phyloP scores from a whole-genome alignment of 2,797 vertebrate genomes.

The Lithobates pipiens region DNA sequence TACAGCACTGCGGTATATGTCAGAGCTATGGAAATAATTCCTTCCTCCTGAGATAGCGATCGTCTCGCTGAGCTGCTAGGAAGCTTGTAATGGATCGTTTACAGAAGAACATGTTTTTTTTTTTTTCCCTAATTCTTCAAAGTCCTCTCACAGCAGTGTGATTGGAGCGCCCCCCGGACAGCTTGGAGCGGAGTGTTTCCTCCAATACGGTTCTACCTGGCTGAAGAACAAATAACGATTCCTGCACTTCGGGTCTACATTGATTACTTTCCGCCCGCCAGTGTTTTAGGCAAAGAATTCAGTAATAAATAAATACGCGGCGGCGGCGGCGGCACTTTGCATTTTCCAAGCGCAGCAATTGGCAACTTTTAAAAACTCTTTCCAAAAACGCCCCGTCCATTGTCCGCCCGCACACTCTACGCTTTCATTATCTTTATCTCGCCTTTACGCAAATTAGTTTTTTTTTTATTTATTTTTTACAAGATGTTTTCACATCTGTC shows the following conservation, averaged over 20 bases:
- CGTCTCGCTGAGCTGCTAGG: too few species aligned
- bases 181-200: neutral
- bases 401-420: neutral
- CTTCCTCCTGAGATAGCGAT: too few species aligned
- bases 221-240: too few species aligned
- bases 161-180: neutral
- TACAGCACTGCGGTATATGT: too few species aligned
- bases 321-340: neutral
- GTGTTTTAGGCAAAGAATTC: neutral
- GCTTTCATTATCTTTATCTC: slow-evolving; percentile 18
- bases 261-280: too few species aligned
- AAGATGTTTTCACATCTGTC: slow-evolving; percentile 22
- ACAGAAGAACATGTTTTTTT: too few species aligned
- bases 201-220: too few species aligned
- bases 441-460: neutral
- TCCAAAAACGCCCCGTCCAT: neutral
- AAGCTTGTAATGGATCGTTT: too few species aligned
- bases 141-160: too few species aligned
- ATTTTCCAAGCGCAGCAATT: neutral
- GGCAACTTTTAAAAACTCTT: neutral
- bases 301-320: neutral
- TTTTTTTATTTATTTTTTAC: slow-evolving; percentile 22
- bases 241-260: too few species aligned
- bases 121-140: too few species aligned
- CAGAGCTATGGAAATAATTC: too few species aligned